Evolutionary conservation across 2,797 vertebrate species (phyloP).

Genomic region (Perodicticus potto): DNA sequence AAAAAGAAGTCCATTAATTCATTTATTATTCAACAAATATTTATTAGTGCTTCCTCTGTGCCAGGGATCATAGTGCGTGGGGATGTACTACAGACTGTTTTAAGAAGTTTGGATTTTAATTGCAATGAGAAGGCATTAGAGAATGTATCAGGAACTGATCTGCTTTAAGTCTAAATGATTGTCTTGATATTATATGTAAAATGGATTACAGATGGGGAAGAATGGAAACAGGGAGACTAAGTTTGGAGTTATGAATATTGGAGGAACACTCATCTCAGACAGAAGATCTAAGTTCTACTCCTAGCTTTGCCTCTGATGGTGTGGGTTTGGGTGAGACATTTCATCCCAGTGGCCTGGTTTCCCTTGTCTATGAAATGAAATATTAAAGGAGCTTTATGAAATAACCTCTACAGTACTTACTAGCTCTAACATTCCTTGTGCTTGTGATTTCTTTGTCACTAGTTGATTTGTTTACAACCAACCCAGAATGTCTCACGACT

Average conservation of each 20-base stretch:
- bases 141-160: neutral
- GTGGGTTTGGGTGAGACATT: neutral
- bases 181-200: neutral
- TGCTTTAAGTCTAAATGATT: neutral
- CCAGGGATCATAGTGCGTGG: neutral
- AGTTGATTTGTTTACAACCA: neutral
- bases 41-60: neutral
- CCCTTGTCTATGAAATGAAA: neutral
- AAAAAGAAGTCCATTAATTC: neutral
- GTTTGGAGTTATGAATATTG: neutral
- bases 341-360: neutral
- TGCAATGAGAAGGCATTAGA: neutral
- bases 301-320: too few relatives aligned
- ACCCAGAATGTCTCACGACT: neutral
- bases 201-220: neutral
- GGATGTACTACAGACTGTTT: neutral
- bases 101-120: conserved; percentile 8
- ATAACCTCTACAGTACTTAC: neutral
- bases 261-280: neutral
- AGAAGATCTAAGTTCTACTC: neutral
- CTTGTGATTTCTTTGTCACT: neutral
- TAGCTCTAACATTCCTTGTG: neutral
- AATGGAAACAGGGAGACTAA: neutral
- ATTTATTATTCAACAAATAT: neutral
- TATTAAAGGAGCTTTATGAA: neutral